Conservation (phyloP, 2,888 invertebrate species). For the Altica lythri region DNA sequence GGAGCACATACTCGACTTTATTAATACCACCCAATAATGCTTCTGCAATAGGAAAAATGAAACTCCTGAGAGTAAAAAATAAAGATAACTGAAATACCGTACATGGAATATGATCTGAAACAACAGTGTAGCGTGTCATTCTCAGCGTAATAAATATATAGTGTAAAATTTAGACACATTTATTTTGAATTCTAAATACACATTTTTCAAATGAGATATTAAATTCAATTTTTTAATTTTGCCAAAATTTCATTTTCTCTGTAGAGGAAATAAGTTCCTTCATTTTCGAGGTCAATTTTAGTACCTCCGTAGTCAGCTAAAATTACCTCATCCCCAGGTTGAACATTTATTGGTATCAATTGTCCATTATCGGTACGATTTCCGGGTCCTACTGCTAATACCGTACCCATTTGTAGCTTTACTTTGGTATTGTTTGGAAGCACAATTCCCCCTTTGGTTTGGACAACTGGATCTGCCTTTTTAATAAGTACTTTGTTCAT, state of each 20-base stretch:
- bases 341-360: constrained; percentile 31
- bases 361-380: constrained; percentile 65
- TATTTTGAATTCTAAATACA: not conserved
- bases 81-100: no score
- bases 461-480: constrained; percentile 37
- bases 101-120: no score
- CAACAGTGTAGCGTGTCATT: no score
- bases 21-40: no score
- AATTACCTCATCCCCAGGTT: constrained; percentile 82
- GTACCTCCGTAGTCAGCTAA: constrained; percentile 98
- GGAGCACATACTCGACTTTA: no score
- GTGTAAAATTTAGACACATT: no score
- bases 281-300: constrained; percentile 85
- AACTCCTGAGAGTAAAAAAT: no score
- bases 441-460: constrained; percentile 46
- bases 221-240: not conserved
- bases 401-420: constrained; percentile 39
- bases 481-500: constrained; percentile 47
- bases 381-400: constrained; percentile 48
- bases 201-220: not conserved
- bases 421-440: constrained; percentile 42
- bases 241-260: constrained; percentile 74
- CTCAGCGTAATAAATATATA: no score
- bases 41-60: no score
- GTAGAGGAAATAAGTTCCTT: constrained; percentile 87